These are phyloP conservation scores for Hypsibius dujardini DNA, from an alignment of 1,140 invertebrate genomes.

Conservation along the genomic window DNA sequence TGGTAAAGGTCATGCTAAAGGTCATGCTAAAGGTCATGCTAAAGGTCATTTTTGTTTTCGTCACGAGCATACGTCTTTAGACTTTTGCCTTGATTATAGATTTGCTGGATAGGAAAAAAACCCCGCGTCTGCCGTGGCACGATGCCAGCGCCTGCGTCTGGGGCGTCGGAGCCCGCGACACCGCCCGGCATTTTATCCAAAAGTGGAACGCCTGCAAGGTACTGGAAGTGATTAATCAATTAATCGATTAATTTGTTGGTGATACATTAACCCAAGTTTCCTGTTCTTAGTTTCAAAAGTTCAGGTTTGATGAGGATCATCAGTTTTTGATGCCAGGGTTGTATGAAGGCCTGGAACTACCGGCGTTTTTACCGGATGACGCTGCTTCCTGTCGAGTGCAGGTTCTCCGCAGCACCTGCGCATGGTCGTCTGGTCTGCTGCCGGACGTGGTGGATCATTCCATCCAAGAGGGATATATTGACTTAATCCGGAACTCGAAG, in stretches of 20 bases:
- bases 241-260: too few species aligned
- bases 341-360: neutral
- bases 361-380: neutral
- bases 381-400: slow-evolving; percentile 30
- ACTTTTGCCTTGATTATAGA: slow-evolving; percentile 40
- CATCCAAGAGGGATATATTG: slow-evolving; percentile 81
- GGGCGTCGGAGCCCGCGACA: slow-evolving; percentile 66
- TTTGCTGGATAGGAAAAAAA: slow-evolving; percentile 62
- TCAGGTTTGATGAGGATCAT: neutral
- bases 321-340: neutral
- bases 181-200: slow-evolving; percentile 88
- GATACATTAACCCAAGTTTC: too few species aligned
- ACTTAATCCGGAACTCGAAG: slow-evolving; percentile 70
- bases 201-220: slow-evolving; percentile 91
- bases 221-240: slow-evolving; percentile 26
- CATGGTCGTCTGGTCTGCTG: slow-evolving; percentile 76
- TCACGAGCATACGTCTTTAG: too few species aligned
- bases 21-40: too few species aligned
- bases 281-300: neutral
- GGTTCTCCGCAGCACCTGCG: slow-evolving; percentile 67
- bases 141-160: slow-evolving; percentile 69
- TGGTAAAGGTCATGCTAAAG: too few species aligned
- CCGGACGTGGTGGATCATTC: slow-evolving; percentile 57
- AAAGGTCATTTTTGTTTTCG: too few species aligned
- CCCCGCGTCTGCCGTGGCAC: slow-evolving; percentile 94